Evolutionary conservation across 2,113 vertebrate genomes (phyloP).

Genomic region (Microcebus griseorufus): DNA sequence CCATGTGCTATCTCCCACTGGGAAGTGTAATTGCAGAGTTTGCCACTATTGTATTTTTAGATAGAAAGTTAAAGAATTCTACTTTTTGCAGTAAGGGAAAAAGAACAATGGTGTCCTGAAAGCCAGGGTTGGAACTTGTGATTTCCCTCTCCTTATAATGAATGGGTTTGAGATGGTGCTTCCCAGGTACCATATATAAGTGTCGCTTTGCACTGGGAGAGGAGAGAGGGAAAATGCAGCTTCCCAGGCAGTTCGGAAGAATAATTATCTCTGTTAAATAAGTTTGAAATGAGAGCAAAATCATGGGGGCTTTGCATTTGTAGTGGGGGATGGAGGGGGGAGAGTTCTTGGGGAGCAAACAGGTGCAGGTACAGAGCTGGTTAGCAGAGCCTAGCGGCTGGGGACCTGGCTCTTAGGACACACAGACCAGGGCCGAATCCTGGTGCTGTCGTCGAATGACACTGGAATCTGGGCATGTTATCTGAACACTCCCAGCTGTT

Average conservation of each 20-base stretch:
- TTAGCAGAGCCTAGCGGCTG: neutral
- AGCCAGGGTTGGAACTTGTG: neutral
- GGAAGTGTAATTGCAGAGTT: constrained; percentile 74
- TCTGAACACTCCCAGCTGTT: neutral
- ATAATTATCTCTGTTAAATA: constrained; percentile 34
- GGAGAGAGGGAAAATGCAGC: neutral
- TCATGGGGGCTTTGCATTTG: neutral
- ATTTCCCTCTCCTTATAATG: neutral
- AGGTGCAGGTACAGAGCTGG: neutral
- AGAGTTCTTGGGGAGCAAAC: neutral
- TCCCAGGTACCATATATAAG: neutral
- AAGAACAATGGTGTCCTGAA: neutral
- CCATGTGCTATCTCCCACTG: constrained; percentile 62
- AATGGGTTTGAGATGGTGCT: neutral
- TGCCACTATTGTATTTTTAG: constrained; percentile 78
- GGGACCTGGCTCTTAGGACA: neutral
- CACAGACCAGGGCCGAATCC: neutral
- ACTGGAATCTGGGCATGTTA: neutral
- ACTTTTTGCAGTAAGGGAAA: constrained; percentile 44
- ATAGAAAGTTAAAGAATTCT: constrained; percentile 60
- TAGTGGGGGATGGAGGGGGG: neutral
- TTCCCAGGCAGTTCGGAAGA: neutral
- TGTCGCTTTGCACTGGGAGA: neutral
- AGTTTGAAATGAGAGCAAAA: neutral
- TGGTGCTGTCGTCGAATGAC: neutral